Percentiles rank a stretch among this genome's conserved stretches.
These are phyloP conservation scores for Acanthosoma haemorrhoidale DNA, from an alignment of 2,888 invertebrate genomes.

Conservation along the genomic window DNA sequence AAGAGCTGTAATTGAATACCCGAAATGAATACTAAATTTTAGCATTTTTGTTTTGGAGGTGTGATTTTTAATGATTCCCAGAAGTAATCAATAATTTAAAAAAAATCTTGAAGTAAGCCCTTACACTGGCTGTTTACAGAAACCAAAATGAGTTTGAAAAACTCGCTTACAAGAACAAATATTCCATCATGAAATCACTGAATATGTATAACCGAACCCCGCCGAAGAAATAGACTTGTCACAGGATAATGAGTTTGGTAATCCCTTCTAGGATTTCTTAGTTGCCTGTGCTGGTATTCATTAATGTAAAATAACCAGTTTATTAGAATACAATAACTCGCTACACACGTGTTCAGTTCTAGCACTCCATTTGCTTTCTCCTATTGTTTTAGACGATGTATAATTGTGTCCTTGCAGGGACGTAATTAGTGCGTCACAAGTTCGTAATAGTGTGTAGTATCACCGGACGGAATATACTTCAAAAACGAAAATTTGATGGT, in stretches of 20 bases:
- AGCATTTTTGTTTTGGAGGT: no score
- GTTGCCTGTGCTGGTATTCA: neutral
- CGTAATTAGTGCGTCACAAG: neutral
- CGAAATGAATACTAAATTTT: no score
- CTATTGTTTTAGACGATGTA: neutral
- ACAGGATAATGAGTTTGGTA: neutral
- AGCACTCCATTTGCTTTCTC: neutral
- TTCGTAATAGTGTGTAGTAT: no score
- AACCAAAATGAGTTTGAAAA: no score
- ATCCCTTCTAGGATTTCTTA: neutral
- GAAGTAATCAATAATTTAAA: no score
- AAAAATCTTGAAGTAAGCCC: no score
- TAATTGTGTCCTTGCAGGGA: neutral
- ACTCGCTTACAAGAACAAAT: no score
- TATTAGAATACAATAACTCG: conserved; percentile 12
- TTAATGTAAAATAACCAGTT: neutral
- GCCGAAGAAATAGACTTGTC: neutral
- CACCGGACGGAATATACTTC: no score
- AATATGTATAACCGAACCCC: neutral
- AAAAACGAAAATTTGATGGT: no score
- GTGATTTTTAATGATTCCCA: no score
- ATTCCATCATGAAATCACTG: neutral
- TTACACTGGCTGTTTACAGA: no score
- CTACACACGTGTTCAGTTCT: neutral
- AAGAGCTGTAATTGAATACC: no score